Conservation (phyloP, 2,113 vertebrate species). For the Spheniscus mendiculus region DNA sequence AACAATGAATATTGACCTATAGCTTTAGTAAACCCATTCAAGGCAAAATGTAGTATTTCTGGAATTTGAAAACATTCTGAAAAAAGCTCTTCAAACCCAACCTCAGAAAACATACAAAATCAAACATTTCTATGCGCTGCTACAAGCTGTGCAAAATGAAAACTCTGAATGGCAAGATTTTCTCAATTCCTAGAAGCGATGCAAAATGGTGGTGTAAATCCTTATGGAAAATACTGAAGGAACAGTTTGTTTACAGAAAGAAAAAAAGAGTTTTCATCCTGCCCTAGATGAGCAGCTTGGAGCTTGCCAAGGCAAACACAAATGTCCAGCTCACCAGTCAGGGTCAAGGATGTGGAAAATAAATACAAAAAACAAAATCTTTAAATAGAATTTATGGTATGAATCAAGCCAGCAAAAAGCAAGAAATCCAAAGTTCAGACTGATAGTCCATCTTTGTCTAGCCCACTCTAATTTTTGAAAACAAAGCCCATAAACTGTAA, state of each 20-base stretch:
- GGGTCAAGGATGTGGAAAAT: conserved; percentile 58
- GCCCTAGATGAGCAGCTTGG: conserved; percentile 24
- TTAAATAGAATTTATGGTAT: conserved; percentile 56
- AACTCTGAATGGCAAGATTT: not conserved
- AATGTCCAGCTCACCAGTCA: conserved; percentile 42
- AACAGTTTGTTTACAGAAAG: conserved; percentile 55
- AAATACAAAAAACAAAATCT: conserved; percentile 33
- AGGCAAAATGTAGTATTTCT: not conserved
- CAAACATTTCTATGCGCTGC: not conserved
- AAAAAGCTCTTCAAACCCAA: not conserved
- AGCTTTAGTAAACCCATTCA: not conserved
- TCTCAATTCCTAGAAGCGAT: conserved; percentile 42
- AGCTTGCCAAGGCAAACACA: conserved; percentile 64
- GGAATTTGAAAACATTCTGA: not conserved
- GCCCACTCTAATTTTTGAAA: not conserved
- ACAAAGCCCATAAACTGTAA: not conserved
- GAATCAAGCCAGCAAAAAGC: not conserved
- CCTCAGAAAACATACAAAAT: not conserved
- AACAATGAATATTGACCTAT: not conserved
- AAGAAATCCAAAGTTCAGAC: not conserved
- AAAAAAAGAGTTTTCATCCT: conserved; percentile 48
- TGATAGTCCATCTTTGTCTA: not conserved
- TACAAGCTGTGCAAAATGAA: not conserved
- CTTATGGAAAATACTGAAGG: conserved; percentile 31
- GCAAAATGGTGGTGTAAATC: conserved; percentile 54